Percentiles rank a stretch among this genome's conserved stretches.
phyloP scores from a whole-genome alignment of 2,888 invertebrate species.

The Drosophila dives region DNA sequence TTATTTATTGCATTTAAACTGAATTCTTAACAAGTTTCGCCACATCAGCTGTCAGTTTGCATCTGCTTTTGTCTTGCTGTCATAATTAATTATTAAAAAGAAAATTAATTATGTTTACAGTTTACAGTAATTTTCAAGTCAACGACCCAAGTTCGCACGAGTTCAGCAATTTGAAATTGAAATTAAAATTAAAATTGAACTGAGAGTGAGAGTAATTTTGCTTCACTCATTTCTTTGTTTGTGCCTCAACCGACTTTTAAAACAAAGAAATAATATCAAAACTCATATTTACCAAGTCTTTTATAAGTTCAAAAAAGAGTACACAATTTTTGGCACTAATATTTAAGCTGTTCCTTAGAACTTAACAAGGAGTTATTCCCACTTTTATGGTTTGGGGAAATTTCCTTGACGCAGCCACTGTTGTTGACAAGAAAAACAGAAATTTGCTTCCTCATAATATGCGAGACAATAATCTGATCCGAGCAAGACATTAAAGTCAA shows the following conservation, averaged over 20 bases:
- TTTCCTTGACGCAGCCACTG: neutral
- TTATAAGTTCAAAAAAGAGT: neutral
- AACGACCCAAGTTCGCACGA: slow-evolving; percentile 37
- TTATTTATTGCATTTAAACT: neutral
- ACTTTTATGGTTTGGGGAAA: neutral
- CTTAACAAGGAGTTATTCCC: neutral
- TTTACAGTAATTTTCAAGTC: slow-evolving; percentile 28
- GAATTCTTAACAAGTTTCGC: neutral
- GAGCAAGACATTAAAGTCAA: slow-evolving; percentile 31
- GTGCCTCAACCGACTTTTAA: neutral
- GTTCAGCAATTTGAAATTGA: slow-evolving; percentile 13
- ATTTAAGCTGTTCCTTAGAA: neutral
- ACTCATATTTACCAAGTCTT: neutral
- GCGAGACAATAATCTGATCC: slow-evolving; percentile 14
- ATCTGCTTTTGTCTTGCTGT: slow-evolving; percentile 3
- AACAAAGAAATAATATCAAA: neutral
- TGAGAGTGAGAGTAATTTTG: slow-evolving; percentile 33
- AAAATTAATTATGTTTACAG: slow-evolving; percentile 32
- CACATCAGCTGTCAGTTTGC: slow-evolving; percentile 5
- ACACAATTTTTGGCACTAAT: neutral
- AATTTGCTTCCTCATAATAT: slow-evolving; percentile 20
- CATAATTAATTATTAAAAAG: slow-evolving; percentile 48
- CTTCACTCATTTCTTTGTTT: neutral
- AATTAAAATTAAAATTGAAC: slow-evolving; percentile 4
- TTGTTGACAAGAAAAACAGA: slow-evolving; percentile 11